These are phyloP conservation scores for Aurelia sp. DNA, from an alignment of 30 jellyfish, hydroid and myxozoan genomes.

Conservation along the genomic window DNA sequence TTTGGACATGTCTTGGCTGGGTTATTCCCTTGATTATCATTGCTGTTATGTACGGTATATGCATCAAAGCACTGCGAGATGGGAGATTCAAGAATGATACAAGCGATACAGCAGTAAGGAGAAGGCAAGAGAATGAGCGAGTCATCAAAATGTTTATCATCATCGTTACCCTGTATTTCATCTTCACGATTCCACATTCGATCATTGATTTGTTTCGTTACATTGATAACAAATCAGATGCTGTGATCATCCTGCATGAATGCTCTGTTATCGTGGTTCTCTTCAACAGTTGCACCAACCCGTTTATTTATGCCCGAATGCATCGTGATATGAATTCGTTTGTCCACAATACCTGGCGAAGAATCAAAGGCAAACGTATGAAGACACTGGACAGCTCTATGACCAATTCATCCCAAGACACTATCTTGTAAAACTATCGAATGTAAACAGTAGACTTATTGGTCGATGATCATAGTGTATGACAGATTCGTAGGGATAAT, in stretches of 20 bases:
- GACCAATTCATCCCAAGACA: too few relatives aligned
- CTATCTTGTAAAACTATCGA: too few relatives aligned
- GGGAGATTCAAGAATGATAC: constrained; percentile 34
- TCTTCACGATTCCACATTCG: constrained; percentile 74
- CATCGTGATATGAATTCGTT: constrained; percentile 67
- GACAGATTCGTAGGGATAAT: too few relatives aligned
- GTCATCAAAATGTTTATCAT: constrained; percentile 61
- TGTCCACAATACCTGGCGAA: constrained; percentile 53
- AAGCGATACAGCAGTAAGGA: constrained; percentile 61
- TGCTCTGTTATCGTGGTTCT: constrained; percentile 70
- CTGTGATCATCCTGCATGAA: constrained; percentile 59
- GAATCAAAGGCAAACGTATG: constrained; percentile 44
- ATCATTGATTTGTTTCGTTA: constrained; percentile 71
- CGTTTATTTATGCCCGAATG: constrained; percentile 73
- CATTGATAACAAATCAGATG: constrained; percentile 70
- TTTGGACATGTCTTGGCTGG: constrained; percentile 79
- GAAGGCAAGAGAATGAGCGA: constrained; percentile 56
- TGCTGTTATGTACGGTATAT: constrained; percentile 41
- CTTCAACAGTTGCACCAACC: constrained; percentile 75
- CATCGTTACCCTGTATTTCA: constrained; percentile 57
- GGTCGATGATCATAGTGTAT: too few relatives aligned
- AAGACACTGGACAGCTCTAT: too few relatives aligned
- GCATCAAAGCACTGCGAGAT: constrained; percentile 35
- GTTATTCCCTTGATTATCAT: constrained; percentile 58
- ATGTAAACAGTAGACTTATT: too few relatives aligned